A percentile compares a stretch with the other conserved stretches of the same genome.
phyloP scores from a whole-genome alignment of 2,888 invertebrate species.

The Sussaba pulchella region DNA sequence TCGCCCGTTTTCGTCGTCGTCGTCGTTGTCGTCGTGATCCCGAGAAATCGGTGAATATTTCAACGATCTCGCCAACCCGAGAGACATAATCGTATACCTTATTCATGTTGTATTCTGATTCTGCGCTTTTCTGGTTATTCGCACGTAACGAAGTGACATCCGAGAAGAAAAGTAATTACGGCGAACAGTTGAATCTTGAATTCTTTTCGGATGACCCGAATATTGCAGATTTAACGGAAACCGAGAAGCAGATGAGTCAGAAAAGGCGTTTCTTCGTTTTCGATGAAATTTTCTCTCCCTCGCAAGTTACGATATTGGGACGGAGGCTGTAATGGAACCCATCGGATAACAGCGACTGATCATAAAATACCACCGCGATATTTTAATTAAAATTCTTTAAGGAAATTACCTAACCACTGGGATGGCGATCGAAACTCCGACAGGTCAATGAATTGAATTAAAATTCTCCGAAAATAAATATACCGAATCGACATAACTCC shows the following conservation, averaged over 20 bases:
- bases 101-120: constrained; percentile 44
- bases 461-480: too few species aligned
- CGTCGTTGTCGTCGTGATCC: constrained; percentile 33
- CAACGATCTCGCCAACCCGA: constrained; percentile 37
- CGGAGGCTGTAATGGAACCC: background rate
- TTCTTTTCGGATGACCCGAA: constrained; percentile 21
- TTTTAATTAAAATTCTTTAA: background rate
- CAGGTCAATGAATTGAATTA: too few species aligned
- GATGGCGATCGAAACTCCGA: too few species aligned
- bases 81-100: constrained; percentile 43
- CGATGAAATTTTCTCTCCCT: too few species aligned
- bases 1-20: too few species aligned
- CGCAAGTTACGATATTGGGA: too few species aligned
- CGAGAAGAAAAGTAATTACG: constrained; percentile 14
- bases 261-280: constrained; percentile 31
- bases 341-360: too few species aligned
- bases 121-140: background rate
- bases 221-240: constrained; percentile 1
- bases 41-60: constrained; percentile 57
- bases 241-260: constrained; percentile 3
- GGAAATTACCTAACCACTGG: too few species aligned
- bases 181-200: constrained; percentile 26
- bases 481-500: too few species aligned
- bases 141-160: constrained; percentile 3
- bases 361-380: background rate